A percentile compares a stretch with the other conserved stretches of the same genome.
phyloP scores from a whole-genome alignment of 2,113 vertebrate genomes.

The Accipiter cooperii region DNA sequence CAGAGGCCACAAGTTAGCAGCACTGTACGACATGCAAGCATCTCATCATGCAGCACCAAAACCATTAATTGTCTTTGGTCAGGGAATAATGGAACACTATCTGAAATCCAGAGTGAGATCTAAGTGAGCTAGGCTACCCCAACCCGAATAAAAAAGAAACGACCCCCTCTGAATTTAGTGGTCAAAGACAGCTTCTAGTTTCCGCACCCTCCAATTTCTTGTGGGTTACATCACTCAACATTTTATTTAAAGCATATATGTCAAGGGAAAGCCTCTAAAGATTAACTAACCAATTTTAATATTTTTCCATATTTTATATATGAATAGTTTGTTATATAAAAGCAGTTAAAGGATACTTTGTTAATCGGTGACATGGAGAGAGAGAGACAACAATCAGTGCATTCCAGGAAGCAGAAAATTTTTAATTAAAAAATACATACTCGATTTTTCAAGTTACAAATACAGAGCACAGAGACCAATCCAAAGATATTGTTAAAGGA shows the following conservation, averaged over 20 bases:
- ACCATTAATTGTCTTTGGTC: not conserved
- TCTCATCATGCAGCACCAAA: not conserved
- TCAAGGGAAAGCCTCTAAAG: not conserved
- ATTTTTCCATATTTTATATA: slow-evolving; percentile 14
- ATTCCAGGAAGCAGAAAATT: slow-evolving; percentile 18
- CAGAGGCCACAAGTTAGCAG: not conserved
- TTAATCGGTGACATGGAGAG: not conserved
- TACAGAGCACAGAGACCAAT: not conserved
- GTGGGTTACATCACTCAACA: not conserved
- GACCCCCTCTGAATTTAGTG: not conserved
- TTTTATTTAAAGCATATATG: not conserved
- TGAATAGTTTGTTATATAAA: not conserved
- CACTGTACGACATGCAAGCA: not conserved
- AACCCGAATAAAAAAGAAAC: not conserved
- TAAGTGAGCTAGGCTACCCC: not conserved
- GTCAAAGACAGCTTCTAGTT: not conserved
- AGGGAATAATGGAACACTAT: not conserved
- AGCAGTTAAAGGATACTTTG: not conserved
- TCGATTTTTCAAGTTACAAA: not conserved
- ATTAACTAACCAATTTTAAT: not conserved
- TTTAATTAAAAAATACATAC: not conserved
- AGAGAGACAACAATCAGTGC: not conserved
- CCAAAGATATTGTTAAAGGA: not conserved
- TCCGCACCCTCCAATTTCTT: not conserved
- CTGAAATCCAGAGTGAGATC: not conserved